Base-by-base conservation (phyloP, 2,888 invertebrate genomes). In the Drosophila paucipuncta region DNA sequence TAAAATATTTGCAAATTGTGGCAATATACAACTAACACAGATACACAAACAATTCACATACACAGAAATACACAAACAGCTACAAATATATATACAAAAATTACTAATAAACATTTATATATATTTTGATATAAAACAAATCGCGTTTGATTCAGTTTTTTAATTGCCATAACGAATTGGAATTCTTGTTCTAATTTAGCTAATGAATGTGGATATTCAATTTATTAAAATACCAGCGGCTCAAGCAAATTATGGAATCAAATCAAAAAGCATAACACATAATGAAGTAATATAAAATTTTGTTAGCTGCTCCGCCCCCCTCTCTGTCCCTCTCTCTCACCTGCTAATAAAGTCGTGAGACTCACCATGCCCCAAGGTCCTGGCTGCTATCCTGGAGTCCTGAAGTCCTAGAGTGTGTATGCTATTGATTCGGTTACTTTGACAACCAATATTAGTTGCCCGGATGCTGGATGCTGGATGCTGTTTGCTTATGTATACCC, bases 21-120 rank as follows among this genome's bases (percentile, higher is more conserved):
- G 75, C 66, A 67, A 49, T 37, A 49, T 33, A 57, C 35, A 49
- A 49, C 30, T n/a, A 61, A 59, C 35, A 66, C 47, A 57, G 31
- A 41, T 1, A 60, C 18, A 73, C n/a, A 33, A 28, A 22, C 9
- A 25, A 47, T 47, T 47, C 28, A 58, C 35, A 57, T 3, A 52
- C 9, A 69, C n/a, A 60, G 18, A 28, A 49, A 25, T 9, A 59
- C 31, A 64, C 41, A 16, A 9, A 43, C 33, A 64, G 31, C 49
- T 39, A 41, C 31, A 67, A 7, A 53, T 35, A 69, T 53, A 77
- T 59, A 60, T 69, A 65, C 61, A 66, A 35, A 72, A 83, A 80
- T 66, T 70, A 85, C 89, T 83, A 84, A 84, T 84, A 84, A 89
- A 84, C 73, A 89, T 89, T 78, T 84, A 89, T 84, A 78, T 80